Percentiles rank a stretch among this genome's conserved stretches.
These are phyloP conservation scores for Pedionomus torquatus DNA, from an alignment of 2,113 vertebrate species.

Conservation along the genomic window DNA sequence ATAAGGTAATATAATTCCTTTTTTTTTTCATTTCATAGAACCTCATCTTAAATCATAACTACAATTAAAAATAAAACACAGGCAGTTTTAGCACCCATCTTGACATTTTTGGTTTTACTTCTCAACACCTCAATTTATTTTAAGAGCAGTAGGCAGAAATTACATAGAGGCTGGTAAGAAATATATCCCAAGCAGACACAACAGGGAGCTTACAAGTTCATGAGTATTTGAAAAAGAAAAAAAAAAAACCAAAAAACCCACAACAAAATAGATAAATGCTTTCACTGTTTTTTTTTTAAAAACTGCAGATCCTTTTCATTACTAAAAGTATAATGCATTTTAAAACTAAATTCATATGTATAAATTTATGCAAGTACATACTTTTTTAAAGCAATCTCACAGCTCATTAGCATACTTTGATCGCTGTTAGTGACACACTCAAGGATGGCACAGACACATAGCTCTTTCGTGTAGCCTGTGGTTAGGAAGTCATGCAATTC, in stretches of 20 bases:
- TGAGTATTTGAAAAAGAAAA: not conserved
- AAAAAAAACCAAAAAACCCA: too few relatives aligned
- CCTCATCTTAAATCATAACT: not conserved
- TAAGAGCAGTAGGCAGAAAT: slow-evolving; percentile 59
- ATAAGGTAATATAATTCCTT: not conserved
- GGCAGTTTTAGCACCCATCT: not conserved
- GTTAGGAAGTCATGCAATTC: not conserved
- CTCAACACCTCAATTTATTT: slow-evolving; percentile 42
- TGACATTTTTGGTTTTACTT: not conserved
- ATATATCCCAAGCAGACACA: slow-evolving; percentile 9
- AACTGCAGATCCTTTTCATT: not conserved
- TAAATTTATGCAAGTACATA: not conserved
- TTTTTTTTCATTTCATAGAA: slow-evolving; percentile 45
- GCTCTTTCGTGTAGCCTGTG: not conserved
- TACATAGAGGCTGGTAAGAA: slow-evolving; percentile 14
- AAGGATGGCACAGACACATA: not conserved
- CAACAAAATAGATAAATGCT: not conserved
- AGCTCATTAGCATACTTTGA: not conserved
- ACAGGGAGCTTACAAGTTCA: not conserved
- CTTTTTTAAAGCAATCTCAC: not conserved
- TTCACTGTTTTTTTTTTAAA: not conserved
- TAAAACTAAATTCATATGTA: not conserved
- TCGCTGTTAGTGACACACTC: not conserved
- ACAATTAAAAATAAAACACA: slow-evolving; percentile 45
- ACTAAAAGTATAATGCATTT: not conserved